Evolutionary conservation across 2,888 invertebrate species (phyloP).

Genomic region (Rhopalosiphum nymphaeae): DNA sequence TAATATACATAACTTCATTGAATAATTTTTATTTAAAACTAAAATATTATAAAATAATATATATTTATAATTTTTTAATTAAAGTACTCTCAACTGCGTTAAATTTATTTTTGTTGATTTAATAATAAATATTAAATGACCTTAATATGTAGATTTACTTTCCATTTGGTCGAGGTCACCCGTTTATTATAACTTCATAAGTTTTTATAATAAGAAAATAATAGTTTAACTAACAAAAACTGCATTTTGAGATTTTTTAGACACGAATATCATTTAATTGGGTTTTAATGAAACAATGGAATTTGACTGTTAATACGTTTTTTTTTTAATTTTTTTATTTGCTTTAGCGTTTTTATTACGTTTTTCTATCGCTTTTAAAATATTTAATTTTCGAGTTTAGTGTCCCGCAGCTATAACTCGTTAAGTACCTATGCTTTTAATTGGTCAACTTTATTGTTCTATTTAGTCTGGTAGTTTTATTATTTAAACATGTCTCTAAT

Average conservation of each 20-base stretch:
- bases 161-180: conserved; percentile 30
- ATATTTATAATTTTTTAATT: neutral
- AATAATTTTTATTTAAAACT: neutral
- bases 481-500: conserved; percentile 37
- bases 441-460: conserved; percentile 39
- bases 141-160: conserved; percentile 27
- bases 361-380: neutral
- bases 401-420: neutral
- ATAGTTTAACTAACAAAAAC: neutral
- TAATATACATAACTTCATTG: neutral
- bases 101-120: neutral
- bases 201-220: neutral
- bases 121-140: neutral
- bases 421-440: conserved; percentile 45
- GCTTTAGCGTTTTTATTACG: neutral
- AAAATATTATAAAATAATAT: no score
- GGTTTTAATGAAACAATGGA: neutral
- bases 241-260: neutral
- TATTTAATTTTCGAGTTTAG: conserved; percentile 14
- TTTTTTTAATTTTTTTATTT: neutral
- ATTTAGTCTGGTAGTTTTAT: conserved; percentile 37
- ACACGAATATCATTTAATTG: conserved; percentile 5
- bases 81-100: neutral
- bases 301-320: neutral
- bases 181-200: neutral